phyloP scores from a whole-genome alignment of 2,113 vertebrate genomes.

The Clarias batrachus region DNA sequence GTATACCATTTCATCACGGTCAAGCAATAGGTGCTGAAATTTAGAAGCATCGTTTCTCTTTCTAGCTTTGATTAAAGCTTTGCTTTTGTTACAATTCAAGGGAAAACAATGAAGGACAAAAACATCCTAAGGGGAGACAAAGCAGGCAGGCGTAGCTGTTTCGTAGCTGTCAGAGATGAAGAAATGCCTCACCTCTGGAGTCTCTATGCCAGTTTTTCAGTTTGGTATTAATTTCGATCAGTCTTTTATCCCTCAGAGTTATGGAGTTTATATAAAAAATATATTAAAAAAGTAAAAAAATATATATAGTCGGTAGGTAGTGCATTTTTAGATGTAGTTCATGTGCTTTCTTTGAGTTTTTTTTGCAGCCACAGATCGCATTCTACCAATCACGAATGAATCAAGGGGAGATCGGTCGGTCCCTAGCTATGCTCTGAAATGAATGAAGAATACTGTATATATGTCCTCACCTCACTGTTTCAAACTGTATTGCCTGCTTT shows the following conservation, averaged over 20 bases:
- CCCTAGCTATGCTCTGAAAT: slow-evolving; percentile 17
- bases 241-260: neutral
- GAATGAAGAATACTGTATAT: slow-evolving; percentile 38
- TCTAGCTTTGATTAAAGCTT: neutral
- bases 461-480: neutral
- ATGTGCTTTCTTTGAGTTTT: slow-evolving; percentile 13
- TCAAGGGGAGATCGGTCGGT: neutral
- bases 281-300: neutral
- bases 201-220: neutral
- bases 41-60: neutral
- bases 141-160: neutral
- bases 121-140: neutral
- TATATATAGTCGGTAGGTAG: neutral
- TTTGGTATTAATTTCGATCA: neutral
- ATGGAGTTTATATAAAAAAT: slow-evolving; percentile 9
- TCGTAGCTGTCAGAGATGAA: neutral
- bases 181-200: neutral
- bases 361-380: neutral
- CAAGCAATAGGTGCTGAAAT: slow-evolving; percentile 20
- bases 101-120: slow-evolving; percentile 8
- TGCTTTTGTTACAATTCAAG: neutral
- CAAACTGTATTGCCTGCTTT: slow-evolving; percentile 28
- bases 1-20: neutral
- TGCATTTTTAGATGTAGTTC: slow-evolving; percentile 15
- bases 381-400: neutral